phyloP scores from a whole-genome alignment of 2,888 invertebrate genomes.

The Tachystola acroxantha region DNA sequence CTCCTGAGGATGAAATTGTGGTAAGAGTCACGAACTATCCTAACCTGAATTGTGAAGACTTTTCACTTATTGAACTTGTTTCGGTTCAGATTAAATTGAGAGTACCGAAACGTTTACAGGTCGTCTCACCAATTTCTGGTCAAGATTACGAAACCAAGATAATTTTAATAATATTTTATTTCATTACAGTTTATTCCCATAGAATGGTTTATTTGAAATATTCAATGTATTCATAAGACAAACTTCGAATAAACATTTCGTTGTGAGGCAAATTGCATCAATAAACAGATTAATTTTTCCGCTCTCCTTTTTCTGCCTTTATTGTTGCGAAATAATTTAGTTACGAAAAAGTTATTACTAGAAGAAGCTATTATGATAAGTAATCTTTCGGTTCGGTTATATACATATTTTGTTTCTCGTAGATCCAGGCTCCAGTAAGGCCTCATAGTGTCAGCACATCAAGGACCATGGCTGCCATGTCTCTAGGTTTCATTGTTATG shows the following conservation, averaged over 20 bases:
- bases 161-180: background rate
- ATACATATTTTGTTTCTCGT: background rate
- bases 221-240: too few relatives aligned
- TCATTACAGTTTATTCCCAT: background rate
- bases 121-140: too few relatives aligned
- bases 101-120: too few relatives aligned
- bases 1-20: constrained; percentile 50
- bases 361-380: too few relatives aligned
- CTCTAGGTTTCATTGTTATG: constrained; percentile 93
- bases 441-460: constrained; percentile 89
- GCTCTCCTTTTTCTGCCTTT: constrained; percentile 16
- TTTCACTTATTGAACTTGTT: too few relatives aligned
- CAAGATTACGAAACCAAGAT: too few relatives aligned
- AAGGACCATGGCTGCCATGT: constrained; percentile 94
- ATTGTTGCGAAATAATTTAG: constrained; percentile 5
- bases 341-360: too few relatives aligned
- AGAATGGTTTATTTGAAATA: too few relatives aligned
- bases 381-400: too few relatives aligned
- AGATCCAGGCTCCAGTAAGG: constrained; percentile 74
- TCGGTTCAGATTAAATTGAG: too few relatives aligned
- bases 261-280: constrained; percentile 24
- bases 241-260: constrained; percentile 21
- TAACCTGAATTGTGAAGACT: too few relatives aligned
- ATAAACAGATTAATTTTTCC: constrained; percentile 19
- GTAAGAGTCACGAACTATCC: too few relatives aligned